A percentile compares a stretch with the other conserved stretches of the same genome.
phyloP scores from a whole-genome alignment of 2,797 vertebrate species.

The Vespertilio murinus region DNA sequence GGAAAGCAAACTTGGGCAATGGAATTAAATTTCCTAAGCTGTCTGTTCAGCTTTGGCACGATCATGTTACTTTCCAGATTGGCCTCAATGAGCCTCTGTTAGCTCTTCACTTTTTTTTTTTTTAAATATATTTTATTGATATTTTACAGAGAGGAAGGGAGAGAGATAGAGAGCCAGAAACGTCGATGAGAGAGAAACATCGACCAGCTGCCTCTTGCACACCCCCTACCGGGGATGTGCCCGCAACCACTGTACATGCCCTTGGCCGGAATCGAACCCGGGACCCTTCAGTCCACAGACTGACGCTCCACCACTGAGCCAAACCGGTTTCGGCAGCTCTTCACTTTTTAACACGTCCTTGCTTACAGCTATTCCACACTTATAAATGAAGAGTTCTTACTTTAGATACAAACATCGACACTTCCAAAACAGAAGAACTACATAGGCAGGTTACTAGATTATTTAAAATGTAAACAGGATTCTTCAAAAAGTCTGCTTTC shows the following conservation, averaged over 20 bases:
- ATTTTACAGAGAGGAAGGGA: too few species aligned
- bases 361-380: neutral
- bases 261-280: too few species aligned
- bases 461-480: neutral
- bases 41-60: neutral
- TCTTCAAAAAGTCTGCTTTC: neutral
- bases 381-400: neutral
- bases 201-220: too few species aligned
- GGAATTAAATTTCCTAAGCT: neutral
- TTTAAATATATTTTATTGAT: too few species aligned
- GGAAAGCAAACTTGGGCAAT: neutral
- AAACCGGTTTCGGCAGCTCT: too few species aligned
- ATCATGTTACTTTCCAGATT: neutral
- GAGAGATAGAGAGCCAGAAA: too few species aligned
- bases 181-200: too few species aligned
- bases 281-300: too few species aligned
- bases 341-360: neutral
- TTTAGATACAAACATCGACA: neutral
- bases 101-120: neutral
- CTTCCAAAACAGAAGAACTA: neutral
- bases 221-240: too few species aligned
- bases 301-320: too few species aligned
- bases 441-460: neutral
- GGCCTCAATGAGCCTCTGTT: neutral
- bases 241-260: too few species aligned